Base-by-base conservation (phyloP, 1,140 invertebrate species). In the Drosophila sturtevanti region DNA sequence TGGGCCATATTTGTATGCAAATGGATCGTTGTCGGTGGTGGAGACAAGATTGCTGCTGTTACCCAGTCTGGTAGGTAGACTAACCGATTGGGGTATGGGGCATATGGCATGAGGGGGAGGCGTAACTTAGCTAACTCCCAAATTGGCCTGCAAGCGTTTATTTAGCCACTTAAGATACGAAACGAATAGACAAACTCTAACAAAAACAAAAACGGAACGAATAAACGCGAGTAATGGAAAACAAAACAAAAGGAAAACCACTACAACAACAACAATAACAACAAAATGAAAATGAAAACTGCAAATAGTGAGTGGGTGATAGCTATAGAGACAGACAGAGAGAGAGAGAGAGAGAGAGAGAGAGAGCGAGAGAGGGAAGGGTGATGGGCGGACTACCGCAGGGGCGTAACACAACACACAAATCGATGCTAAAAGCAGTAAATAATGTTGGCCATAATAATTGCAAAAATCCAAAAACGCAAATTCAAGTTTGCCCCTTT, bases 1-100 rank as follows among this genome's bases (percentile, higher is more conserved):
- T 85, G 77, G 65, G 64, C 81, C 77, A 85, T 63, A 84, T 84
- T 84, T 63, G 72, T 80, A 84, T 84, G 81, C 77, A 80, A 84
- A 84, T 79, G 58, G 48, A 31, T 41, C 54, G 22, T 31, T 27
- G 68, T 34, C 12, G 44, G 18, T 21, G 41, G 16, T 48, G 14
- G 44, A 51, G 64, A 16, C 24, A 31, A 31, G 27, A 31, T 31
- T 31, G 27, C 27, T 31, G 27, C 27, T 31, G 27, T 6, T 31
- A 7, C 27, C 27, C 27, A 31, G 27, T 6, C 27, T 7, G 27
- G 22, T 61, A 62, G 31, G n/a, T n/a, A n/a, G n/a, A n/a, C n/a
- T n/a, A n/a, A 59, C 11, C 63, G 31, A 35, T 44, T 31, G 21
- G 6, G 27, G 27, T 31, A 1, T 56, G 44, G 24, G 18, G 58